Percentiles rank a stretch among this genome's conserved stretches.
Conservation (phyloP, 2,797 vertebrate species). For the Atherinosoma microstoma region DNA sequence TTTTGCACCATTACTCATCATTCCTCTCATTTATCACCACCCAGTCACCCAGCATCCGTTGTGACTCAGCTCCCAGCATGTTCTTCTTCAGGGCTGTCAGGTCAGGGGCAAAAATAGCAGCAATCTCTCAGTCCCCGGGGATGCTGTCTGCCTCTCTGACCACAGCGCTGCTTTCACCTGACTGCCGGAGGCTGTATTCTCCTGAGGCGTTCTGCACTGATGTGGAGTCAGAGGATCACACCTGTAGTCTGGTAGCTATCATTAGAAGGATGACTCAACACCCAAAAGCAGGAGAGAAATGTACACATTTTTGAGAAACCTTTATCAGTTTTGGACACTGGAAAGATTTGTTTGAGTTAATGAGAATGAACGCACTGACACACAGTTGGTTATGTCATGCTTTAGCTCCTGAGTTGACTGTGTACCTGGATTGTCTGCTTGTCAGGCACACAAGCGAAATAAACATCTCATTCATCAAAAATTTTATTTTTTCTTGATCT, state of each 20-base stretch:
- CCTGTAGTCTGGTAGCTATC: conserved; percentile 65
- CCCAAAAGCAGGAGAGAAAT: conserved; percentile 30
- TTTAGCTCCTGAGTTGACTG: conserved; percentile 34
- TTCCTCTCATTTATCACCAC: conserved; percentile 47
- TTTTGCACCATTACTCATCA: conserved; percentile 23
- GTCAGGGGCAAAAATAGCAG: conserved; percentile 73
- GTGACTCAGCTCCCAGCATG: conserved; percentile 63
- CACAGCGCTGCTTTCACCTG: conserved; percentile 59
- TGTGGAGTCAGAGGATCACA: conserved; percentile 63
- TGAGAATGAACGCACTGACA: conserved; percentile 38
- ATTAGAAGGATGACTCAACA: conserved; percentile 64
- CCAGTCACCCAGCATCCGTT: conserved; percentile 66
- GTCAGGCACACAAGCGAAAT: not conserved
- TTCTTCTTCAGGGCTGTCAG: conserved; percentile 52
- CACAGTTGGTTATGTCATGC: conserved; percentile 55
- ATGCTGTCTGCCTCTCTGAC: conserved; percentile 50
- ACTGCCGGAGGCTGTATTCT: conserved; percentile 52
- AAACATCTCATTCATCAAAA: conserved; percentile 11
- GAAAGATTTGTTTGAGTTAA: conserved; percentile 37
- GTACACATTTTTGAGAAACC: conserved; percentile 29
- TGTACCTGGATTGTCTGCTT: conserved; percentile 15
- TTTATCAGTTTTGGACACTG: conserved; percentile 45
- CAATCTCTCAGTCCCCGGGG: conserved; percentile 56
- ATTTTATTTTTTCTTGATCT: not conserved
- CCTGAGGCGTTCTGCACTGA: conserved; percentile 38